Conservation (phyloP, 35 echinoderm and acorn worm genomes). For the Holothuria glaberrima region DNA sequence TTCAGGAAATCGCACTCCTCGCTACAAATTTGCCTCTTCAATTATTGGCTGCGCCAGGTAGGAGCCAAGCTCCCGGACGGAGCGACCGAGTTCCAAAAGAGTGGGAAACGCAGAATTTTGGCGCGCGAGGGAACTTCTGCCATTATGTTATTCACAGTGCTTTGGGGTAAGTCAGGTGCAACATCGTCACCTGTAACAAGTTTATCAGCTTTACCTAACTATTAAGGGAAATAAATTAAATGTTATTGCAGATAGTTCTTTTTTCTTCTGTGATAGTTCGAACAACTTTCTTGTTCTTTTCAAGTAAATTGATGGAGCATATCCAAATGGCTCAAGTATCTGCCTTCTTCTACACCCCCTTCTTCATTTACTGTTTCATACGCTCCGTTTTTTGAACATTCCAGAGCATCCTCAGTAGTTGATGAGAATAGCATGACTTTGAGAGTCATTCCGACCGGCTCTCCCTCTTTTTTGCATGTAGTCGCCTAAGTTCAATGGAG, state of each 20-base stretch:
- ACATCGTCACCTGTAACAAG: constrained; percentile 8
- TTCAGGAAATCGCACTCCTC: too few species aligned
- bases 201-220: constrained; percentile 4
- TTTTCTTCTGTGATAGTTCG: constrained; percentile 16
- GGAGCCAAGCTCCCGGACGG: too few species aligned
- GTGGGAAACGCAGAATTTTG: too few species aligned
- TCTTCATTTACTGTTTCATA: constrained; percentile 58
- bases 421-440: constrained; percentile 31
- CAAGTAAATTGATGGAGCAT: not conserved
- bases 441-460: constrained; percentile 53
- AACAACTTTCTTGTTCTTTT: not conserved
- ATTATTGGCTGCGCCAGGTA: too few species aligned
- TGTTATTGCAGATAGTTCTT: too few species aligned
- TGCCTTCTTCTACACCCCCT: constrained; percentile 21
- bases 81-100: too few species aligned
- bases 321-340: constrained; percentile 52
- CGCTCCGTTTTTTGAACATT: not conserved
- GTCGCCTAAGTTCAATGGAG: constrained; percentile 29
- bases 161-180: constrained; percentile 10
- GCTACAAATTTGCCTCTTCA: too few species aligned
- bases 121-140: not conserved
- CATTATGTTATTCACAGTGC: constrained; percentile 3
- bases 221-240: too few species aligned
- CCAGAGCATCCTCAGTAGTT: constrained; percentile 21
- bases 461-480: constrained; percentile 68